Conservation (phyloP, 2,888 invertebrate genomes). For the Amphipoea lucens region DNA sequence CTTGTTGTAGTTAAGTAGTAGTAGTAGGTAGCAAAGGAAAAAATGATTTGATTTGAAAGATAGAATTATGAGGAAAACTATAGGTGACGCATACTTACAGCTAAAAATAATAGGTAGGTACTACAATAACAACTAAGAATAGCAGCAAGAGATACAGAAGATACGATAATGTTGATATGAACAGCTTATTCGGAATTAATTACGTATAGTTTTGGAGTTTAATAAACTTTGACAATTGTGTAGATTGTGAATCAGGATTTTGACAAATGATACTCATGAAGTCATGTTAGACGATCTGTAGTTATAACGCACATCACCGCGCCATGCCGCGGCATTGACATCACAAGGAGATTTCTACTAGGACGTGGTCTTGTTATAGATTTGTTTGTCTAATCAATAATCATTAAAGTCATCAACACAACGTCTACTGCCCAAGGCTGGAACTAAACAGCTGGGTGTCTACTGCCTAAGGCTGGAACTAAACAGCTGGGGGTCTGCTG, state of each 20-base stretch:
- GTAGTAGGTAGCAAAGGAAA: no score
- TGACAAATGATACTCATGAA: not conserved
- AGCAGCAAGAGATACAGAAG: conserved; percentile 3
- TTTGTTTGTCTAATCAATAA: not conserved
- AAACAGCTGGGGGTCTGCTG: no score
- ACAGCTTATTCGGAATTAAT: not conserved
- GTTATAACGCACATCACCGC: not conserved
- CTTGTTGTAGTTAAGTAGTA: no score
- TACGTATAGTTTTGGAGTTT: no score
- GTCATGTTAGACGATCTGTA: not conserved
- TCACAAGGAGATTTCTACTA: not conserved
- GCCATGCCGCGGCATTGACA: not conserved
- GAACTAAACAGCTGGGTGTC: no score
- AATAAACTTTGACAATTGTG: not conserved
- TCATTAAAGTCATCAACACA: no score
- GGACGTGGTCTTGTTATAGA: not conserved
- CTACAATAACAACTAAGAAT: conserved; percentile 21
- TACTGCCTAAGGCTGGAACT: no score
- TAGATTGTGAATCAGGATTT: not conserved
- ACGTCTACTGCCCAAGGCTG: no score
- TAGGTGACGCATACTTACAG: conserved; percentile 18
- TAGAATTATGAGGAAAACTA: not conserved
- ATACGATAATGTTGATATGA: conserved; percentile 31
- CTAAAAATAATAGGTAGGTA: conserved; percentile 18
- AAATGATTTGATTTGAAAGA: not conserved